phyloP scores from a whole-genome alignment of 2,113 vertebrate species.

The Bos taurus region ARS-UCD2.0 NC_037340.1:40636501-40637000 shows the following conservation, averaged over 20 bases:
- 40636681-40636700: not conserved
- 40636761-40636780: not conserved
- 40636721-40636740: not conserved
- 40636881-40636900: not conserved
- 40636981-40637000: not conserved
- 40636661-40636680: not conserved
- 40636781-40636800: not conserved
- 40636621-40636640: not conserved
- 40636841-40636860: not conserved
- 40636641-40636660: not conserved
- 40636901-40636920: not conserved
- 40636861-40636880: not conserved
- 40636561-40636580: not conserved
- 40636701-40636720: not conserved
- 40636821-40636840: not conserved
- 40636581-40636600: not conserved
- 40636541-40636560: not conserved
- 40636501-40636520: not conserved
- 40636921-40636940: not conserved
- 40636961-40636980: not conserved
- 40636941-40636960: not conserved
- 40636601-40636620: not conserved
- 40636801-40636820: not conserved
- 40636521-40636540: not conserved
- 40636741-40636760: not conserved